Percentiles rank a stretch among this genome's conserved stretches.
phyloP scores from a whole-genome alignment of 2,888 invertebrate species.

The Patella depressa region DNA sequence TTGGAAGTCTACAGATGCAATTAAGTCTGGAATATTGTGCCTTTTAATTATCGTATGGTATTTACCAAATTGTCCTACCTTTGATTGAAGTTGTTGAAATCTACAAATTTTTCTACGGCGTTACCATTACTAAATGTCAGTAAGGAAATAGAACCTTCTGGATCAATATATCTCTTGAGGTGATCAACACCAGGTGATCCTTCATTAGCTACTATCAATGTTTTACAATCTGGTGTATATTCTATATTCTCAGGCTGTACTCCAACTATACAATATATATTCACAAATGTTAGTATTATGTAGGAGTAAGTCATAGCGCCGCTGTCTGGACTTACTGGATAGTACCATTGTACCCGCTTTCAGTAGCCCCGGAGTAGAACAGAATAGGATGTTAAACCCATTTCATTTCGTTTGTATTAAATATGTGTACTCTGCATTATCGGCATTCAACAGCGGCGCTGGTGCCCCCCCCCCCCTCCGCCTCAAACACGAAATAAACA shows the following conservation, averaged over 20 bases:
- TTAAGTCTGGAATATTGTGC: too few species aligned
- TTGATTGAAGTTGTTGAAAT: slow-evolving; percentile 39
- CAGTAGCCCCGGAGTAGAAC: too few species aligned
- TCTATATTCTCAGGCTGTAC: slow-evolving; percentile 45
- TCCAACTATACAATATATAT: slow-evolving; percentile 38
- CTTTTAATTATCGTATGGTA: too few species aligned
- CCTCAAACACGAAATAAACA: too few species aligned
- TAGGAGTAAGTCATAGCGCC: too few species aligned
- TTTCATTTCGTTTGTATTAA: too few species aligned
- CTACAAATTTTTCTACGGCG: slow-evolving; percentile 36
- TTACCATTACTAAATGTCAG: slow-evolving; percentile 37
- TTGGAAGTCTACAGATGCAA: too few species aligned
- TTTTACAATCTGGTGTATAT: slow-evolving; percentile 43
- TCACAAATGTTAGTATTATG: not conserved
- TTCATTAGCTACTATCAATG: slow-evolving; percentile 46
- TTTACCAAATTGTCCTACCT: slow-evolving; percentile 16
- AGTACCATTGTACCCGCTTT: too few species aligned
- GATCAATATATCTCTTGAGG: slow-evolving; percentile 39
- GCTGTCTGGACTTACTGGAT: too few species aligned
- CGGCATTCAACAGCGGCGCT: not conserved
- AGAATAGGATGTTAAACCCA: not conserved
- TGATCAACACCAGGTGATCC: slow-evolving; percentile 39
- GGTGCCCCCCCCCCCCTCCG: too few species aligned
- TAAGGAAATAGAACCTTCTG: slow-evolving; percentile 45
- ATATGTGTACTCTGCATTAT: too few species aligned